phyloP scores from a whole-genome alignment of 2,797 vertebrate species.

The Gallirallus australis region DNA sequence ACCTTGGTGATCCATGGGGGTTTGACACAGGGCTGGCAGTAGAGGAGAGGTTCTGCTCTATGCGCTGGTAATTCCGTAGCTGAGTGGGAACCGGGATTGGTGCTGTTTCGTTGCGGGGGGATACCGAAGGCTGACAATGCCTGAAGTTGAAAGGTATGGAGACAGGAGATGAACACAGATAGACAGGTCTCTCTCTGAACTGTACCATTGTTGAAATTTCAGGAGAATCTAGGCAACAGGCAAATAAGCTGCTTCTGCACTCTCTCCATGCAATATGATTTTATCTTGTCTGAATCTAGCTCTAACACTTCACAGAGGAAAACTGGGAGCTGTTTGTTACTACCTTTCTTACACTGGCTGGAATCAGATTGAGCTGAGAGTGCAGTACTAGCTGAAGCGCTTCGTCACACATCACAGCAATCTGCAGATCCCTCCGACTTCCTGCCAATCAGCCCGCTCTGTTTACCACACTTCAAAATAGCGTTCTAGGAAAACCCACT shows the following conservation, averaged over 20 bases:
- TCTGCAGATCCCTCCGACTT: neutral
- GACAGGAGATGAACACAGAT: slow-evolving; percentile 43
- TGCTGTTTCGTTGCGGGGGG: slow-evolving; percentile 90
- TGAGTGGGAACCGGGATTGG: slow-evolving; percentile 97
- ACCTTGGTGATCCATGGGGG: slow-evolving; percentile 92
- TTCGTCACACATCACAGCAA: neutral
- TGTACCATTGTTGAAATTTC: slow-evolving; percentile 1
- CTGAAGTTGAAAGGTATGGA: slow-evolving; percentile 63
- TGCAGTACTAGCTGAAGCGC: neutral
- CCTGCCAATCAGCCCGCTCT: slow-evolving; percentile 27
- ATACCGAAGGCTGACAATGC: slow-evolving; percentile 82
- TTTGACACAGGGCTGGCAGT: slow-evolving; percentile 88
- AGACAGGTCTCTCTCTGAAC: neutral
- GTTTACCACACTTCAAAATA: slow-evolving; percentile 69
- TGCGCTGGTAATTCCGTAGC: slow-evolving; percentile 96
- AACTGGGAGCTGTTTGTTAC: neutral
- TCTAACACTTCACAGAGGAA: neutral
- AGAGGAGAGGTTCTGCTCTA: slow-evolving; percentile 95
- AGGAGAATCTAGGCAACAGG: neutral
- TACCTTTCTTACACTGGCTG: neutral
- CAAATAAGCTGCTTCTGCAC: neutral
- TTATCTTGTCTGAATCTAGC: neutral
- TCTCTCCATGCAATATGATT: neutral
- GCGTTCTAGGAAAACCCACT: slow-evolving; percentile 75
- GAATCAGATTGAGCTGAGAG: neutral